Conservation (phyloP, 2,888 invertebrate species). For the Melolontha melolontha region DNA sequence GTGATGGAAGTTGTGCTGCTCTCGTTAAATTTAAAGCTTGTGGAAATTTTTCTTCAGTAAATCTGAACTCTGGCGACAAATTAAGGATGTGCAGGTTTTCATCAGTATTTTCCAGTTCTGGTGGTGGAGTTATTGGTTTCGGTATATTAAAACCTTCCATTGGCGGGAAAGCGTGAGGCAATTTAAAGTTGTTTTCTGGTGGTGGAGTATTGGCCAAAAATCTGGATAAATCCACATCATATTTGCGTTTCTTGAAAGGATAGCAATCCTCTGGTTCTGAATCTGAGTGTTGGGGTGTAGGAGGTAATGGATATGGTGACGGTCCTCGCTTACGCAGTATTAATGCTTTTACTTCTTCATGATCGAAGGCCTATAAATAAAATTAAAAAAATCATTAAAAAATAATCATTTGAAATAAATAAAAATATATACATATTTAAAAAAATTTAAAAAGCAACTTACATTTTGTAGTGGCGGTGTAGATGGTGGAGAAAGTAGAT, state of each 20-base stretch:
- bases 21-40: conserved; percentile 30
- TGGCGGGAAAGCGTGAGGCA: conserved; percentile 10
- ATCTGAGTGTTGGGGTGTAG: conserved; percentile 89
- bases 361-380: conserved; percentile 26
- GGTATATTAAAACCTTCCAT: conserved; percentile 31
- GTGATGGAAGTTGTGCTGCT: conserved; percentile 26
- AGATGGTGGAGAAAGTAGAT: conserved; percentile 76
- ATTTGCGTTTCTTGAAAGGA: conserved; percentile 72
- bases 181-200: conserved; percentile 61
- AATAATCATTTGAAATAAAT: conserved; percentile 35
- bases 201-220: conserved; percentile 72
- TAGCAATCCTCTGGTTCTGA: conserved; percentile 73
- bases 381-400: conserved; percentile 38
- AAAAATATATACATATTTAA: background rate
- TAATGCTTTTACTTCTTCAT: conserved; percentile 3
- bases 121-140: conserved; percentile 38
- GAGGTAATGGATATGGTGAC: conserved; percentile 53
- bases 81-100: conserved; percentile 32
- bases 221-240: conserved; percentile 70
- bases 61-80: conserved; percentile 19
- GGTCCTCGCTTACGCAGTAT: conserved; percentile 53
- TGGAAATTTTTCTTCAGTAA: conserved; percentile 14
- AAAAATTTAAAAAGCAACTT: conserved; percentile 48
- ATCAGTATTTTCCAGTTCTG: conserved; percentile 30
- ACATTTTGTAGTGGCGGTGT: conserved; percentile 76